Base-by-base conservation (phyloP, 30 jellyfish, hydroid and myxozoan species). In the Haliclystus octoradiatus region DNA sequence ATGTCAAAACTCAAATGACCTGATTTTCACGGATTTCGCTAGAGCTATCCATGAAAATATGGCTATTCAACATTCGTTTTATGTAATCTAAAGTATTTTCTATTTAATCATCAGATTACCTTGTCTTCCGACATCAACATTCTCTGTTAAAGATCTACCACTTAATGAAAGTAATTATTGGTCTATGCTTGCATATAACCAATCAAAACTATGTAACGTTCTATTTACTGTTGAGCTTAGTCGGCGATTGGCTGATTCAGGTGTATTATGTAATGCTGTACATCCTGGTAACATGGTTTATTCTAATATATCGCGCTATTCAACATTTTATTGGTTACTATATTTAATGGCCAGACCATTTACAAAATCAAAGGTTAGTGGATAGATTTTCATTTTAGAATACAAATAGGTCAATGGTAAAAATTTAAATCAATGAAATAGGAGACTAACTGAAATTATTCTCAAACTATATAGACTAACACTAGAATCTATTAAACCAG, bases 131-230 rank as follows among this genome's bases (percentile, higher is more conserved):
- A 63, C 88, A 0, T 51, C 83, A 30, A 28, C 82, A 5, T 12
- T 80, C 31, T 79, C 75, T 15, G 31, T 88, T 30, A n/a, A 81
- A 29, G 78, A 70, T 40, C 47, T 88, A 26, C 97, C 97, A 66
- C 66, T 88, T 28, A 53, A 57, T 26, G 57, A 72, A 34, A 78
- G 63, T 13, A 72, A 68, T n/a, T 88, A 88, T 47, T 68, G 88
- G 88, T 35, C 95, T 22, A 80, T 80, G 27, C 63, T 88, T 7
- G 97, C 97, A 3, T 88, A 88, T 75, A 88, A 88, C 81, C 97
- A 88, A 53, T 88, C 97, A 35, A 88, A 88, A 57, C 82, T 88
- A 26, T 88, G 97, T 79, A 88, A 88, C 69, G 31, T 88, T n/a
- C 62, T 88, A 24, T 88, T 88, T 65, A 73, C 95, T 1, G 51